Conservation (phyloP, 2,888 invertebrate species). For the Venustoraphidia nigricollis region DNA sequence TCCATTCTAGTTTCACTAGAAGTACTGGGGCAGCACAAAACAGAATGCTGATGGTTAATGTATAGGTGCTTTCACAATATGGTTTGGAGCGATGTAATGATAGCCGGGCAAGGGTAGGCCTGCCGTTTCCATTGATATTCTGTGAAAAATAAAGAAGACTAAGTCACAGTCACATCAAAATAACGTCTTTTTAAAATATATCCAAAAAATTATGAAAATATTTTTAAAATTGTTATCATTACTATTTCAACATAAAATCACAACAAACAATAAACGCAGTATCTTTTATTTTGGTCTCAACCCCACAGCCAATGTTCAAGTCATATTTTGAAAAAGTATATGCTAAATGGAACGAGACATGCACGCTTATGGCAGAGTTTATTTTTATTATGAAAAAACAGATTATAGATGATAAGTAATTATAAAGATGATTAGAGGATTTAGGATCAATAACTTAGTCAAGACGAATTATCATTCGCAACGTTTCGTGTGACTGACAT, state of each 20-base stretch:
- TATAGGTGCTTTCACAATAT: constrained; percentile 84
- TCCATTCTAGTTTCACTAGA: too few relatives aligned
- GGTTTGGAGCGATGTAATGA: constrained; percentile 84
- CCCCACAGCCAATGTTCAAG: neutral
- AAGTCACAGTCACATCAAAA: neutral
- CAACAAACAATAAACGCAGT: neutral
- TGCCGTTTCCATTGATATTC: constrained; percentile 92
- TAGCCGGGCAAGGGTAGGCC: constrained; percentile 81
- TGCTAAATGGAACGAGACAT: neutral
- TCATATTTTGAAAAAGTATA: neutral
- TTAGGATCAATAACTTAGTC: too few relatives aligned
- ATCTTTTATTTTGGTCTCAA: neutral
- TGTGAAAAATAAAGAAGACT: constrained; percentile 34
- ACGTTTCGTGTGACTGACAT: too few relatives aligned
- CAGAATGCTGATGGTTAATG: constrained; percentile 39
- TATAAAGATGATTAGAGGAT: too few relatives aligned
- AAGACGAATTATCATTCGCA: too few relatives aligned
- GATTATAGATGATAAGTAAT: too few relatives aligned
- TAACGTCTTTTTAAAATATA: neutral
- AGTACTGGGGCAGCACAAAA: too few relatives aligned
- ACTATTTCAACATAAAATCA: neutral
- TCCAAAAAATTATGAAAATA: neutral
- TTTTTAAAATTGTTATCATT: neutral
- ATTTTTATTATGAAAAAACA: neutral
- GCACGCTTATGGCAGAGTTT: neutral